Percentiles rank a stretch among this genome's conserved stretches.
These are phyloP conservation scores for Atherinomorus stipes DNA, from an alignment of 2,113 vertebrate species.

Conservation along the genomic window DNA sequence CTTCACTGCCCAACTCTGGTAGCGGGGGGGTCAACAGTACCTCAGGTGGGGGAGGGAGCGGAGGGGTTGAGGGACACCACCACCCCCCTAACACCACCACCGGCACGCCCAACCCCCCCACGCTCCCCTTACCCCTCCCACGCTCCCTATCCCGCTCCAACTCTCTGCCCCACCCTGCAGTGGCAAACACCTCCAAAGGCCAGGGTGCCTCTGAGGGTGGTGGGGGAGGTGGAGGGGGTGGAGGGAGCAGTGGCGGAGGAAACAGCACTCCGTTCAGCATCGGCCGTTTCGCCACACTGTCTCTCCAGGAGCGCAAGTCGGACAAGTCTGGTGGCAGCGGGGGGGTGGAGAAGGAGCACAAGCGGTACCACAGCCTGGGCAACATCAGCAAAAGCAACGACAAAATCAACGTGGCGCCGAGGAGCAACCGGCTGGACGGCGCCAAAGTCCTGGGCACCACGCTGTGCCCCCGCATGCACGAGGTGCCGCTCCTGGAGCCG, in stretches of 20 bases:
- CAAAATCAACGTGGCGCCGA: conserved; percentile 83
- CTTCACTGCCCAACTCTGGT: conserved; percentile 75
- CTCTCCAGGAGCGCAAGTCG: conserved; percentile 87
- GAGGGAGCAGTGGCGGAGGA: conserved; percentile 39
- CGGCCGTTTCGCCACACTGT: conserved; percentile 89
- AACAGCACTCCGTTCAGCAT: conserved; percentile 82
- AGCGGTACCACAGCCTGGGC: conserved; percentile 91
- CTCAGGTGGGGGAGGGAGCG: conserved; percentile 57
- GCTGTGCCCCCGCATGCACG: conserved; percentile 91
- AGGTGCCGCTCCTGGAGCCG: conserved; percentile 92
- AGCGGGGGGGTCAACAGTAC: conserved; percentile 77
- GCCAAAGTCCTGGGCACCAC: conserved; percentile 91
- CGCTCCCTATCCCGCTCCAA: conserved; percentile 92
- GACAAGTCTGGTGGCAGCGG: conserved; percentile 78
- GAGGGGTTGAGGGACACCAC: conserved; percentile 79
- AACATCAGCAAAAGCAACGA: conserved; percentile 91
- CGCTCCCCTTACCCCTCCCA: conserved; percentile 80
- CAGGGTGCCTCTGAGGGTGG: conserved; percentile 58
- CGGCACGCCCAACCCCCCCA: conserved; percentile 64
- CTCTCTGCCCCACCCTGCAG: conserved; percentile 89
- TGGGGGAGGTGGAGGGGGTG: conserved; percentile 40
- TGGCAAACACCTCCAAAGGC: conserved; percentile 79
- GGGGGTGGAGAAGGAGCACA: conserved; percentile 87
- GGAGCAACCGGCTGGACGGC: conserved; percentile 84
- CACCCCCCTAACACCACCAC: conserved; percentile 78